phyloP scores from a whole-genome alignment of 2,888 invertebrate species.

The Phyllotreta striolata region DNA sequence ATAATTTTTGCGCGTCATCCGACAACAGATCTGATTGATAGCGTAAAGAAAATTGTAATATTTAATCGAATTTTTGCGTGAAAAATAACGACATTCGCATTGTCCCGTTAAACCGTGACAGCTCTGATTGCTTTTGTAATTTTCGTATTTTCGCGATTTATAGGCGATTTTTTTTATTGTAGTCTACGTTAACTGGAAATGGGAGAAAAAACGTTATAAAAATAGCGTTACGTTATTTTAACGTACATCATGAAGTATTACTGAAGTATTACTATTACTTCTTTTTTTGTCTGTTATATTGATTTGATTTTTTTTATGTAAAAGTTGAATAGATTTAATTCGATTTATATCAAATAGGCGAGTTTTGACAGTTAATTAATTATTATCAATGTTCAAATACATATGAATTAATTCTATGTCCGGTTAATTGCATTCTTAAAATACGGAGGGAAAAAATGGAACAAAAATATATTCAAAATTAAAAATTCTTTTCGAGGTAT shows the following conservation, averaged over 20 bases:
- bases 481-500: too few species aligned
- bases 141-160: constrained; percentile 42
- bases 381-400: too few species aligned
- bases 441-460: too few species aligned
- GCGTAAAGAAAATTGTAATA: constrained; percentile 52
- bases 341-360: too few species aligned
- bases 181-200: background rate
- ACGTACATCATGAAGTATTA: background rate
- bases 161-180: constrained; percentile 32
- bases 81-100: constrained; percentile 40
- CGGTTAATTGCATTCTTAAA: too few species aligned
- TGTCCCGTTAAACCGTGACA: constrained; percentile 45
- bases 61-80: constrained; percentile 52
- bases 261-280: too few species aligned
- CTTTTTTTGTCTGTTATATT: too few species aligned
- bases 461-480: too few species aligned
- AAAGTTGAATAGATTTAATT: too few species aligned
- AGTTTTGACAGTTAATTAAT: too few species aligned
- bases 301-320: too few species aligned
- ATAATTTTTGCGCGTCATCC: constrained; percentile 48
- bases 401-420: too few species aligned
- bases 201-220: background rate
- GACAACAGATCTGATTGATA: constrained; percentile 50
- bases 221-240: constrained; percentile 9
- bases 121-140: constrained; percentile 50